phyloP scores from a whole-genome alignment of 2,797 vertebrate genomes.

The Macrochelys suwanniensis region DNA sequence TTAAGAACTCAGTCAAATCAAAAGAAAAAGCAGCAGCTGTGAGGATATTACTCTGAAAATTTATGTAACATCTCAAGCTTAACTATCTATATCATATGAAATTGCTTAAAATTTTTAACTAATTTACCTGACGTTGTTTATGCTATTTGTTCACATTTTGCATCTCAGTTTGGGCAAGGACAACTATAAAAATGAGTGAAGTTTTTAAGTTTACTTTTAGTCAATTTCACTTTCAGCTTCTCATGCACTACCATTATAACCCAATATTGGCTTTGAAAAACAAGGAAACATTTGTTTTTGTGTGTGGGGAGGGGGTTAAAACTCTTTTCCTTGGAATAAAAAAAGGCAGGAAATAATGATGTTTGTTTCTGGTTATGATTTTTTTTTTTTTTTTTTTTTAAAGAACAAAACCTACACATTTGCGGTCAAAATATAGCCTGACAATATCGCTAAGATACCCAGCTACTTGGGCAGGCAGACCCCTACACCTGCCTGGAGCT shows the following conservation, averaged over 20 bases:
- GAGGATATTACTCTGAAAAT: neutral
- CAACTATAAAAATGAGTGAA: neutral
- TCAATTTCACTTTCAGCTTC: neutral
- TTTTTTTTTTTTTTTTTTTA: neutral
- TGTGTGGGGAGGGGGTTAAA: too few species aligned
- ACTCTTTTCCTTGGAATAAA: too few species aligned
- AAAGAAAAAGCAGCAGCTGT: neutral
- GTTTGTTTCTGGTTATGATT: neutral
- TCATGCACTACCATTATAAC: neutral
- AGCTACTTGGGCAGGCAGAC: neutral
- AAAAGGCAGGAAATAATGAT: neutral
- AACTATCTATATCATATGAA: neutral
- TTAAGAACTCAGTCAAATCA: neutral
- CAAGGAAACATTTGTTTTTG: too few species aligned
- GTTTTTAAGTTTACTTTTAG: neutral
- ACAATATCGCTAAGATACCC: neutral
- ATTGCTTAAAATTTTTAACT: neutral
- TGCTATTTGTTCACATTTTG: neutral
- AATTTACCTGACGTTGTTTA: neutral
- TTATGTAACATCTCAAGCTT: neutral
- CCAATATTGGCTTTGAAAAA: neutral
- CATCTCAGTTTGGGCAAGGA: neutral
- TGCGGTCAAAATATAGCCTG: neutral
- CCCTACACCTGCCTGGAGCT: neutral
- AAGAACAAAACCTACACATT: neutral